These are phyloP conservation scores for Linnaemya tessellans DNA, from an alignment of 2,888 invertebrate species.

Conservation along the genomic window DNA sequence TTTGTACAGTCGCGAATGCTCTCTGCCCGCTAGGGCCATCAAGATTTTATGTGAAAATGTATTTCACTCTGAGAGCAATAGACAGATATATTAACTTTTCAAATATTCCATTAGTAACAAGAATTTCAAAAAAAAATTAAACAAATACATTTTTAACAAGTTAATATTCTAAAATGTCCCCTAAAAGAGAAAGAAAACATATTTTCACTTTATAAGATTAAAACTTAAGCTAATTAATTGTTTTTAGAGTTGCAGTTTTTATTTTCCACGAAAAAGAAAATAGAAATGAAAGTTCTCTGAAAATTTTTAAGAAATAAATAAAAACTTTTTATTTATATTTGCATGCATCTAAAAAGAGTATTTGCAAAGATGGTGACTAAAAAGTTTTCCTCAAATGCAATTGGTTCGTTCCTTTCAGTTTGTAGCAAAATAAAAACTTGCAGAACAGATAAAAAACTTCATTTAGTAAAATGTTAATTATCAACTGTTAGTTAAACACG, in stretches of 20 bases:
- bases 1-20: no score
- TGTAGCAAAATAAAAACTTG: not conserved
- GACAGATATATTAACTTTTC: no score
- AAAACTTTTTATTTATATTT: slow-evolving; percentile 16
- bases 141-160: not conserved
- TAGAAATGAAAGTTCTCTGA: not conserved
- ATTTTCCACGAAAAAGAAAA: not conserved
- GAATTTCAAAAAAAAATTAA: not conserved
- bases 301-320: slow-evolving; percentile 9
- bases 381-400: slow-evolving; percentile 18
- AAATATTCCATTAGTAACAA: no score
- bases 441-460: slow-evolving; percentile 19
- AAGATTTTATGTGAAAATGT: no score
- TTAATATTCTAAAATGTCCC: not conserved
- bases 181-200: not conserved
- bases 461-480: slow-evolving; percentile 29
- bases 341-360: not conserved
- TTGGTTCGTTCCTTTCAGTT: not conserved
- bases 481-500: slow-evolving; percentile 15
- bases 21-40: no score
- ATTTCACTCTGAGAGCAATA: no score
- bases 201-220: slow-evolving; percentile 9
- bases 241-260: not conserved
- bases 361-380: not conserved
- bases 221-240: slow-evolving; percentile 38